A percentile compares a stretch with the other conserved stretches of the same genome.
Evolutionary conservation across 2,888 invertebrate genomes (phyloP).

Genomic region (Nowickia ferox): DNA sequence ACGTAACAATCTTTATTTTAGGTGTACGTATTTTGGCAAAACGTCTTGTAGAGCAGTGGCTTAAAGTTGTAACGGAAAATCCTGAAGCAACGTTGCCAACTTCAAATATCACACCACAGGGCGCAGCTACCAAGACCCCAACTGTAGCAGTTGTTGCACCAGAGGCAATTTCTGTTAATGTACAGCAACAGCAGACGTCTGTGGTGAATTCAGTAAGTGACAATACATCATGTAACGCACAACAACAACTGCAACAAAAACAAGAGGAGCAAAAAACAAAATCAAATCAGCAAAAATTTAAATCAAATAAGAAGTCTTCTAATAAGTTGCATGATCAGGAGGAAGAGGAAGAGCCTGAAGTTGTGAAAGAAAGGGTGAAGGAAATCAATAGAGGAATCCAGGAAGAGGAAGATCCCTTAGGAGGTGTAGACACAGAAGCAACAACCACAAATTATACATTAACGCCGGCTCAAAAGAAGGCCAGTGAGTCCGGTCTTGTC

Average conservation of each 20-base stretch:
- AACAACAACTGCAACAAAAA: conserved; percentile 35
- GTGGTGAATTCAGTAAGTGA: conserved; percentile 54
- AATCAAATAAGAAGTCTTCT: conserved; percentile 32
- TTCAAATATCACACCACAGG: conserved; percentile 42
- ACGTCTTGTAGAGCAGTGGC: conserved; percentile 94
- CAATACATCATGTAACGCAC: not conserved
- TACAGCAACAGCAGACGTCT: conserved; percentile 64
- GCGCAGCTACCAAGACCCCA: conserved; percentile 42
- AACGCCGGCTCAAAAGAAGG: conserved; percentile 79
- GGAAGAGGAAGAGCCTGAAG: conserved; percentile 27
- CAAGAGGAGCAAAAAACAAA: conserved; percentile 46
- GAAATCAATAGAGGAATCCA: conserved; percentile 21
- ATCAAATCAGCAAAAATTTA: conserved; percentile 18
- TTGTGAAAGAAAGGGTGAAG: conserved; percentile 1
- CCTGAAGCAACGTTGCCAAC: conserved; percentile 78
- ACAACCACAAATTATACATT: conserved; percentile 67
- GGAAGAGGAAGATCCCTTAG: conserved; percentile 73
- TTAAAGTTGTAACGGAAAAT: conserved; percentile 93
- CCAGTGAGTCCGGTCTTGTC: conserved; percentile 79
- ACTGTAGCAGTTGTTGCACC: conserved; percentile 67
- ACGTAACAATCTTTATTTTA: conserved; percentile 76
- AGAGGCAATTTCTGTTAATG: conserved; percentile 50
- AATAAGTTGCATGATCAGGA: conserved; percentile 48
- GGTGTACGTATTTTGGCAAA: conserved; percentile 91
- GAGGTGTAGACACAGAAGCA: conserved; percentile 71